Evolutionary conservation across 2,797 vertebrate species (phyloP), one percentile per base, ranked within the genome.

Genomic region (Crenichthys baileyi): DNA sequence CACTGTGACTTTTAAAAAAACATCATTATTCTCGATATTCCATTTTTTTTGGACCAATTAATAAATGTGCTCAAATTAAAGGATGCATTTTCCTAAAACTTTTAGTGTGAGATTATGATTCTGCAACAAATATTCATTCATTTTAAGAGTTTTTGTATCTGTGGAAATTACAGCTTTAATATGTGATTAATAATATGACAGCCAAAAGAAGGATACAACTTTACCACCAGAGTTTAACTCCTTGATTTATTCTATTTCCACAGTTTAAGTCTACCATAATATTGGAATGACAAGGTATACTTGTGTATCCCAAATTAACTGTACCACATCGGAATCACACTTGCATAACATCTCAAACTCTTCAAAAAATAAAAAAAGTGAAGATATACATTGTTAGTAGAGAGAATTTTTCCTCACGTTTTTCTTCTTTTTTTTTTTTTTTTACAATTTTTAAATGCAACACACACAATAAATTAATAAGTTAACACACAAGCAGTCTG

Each of bases 391-490:
- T 94, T 91, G 94, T 96, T 95, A 95, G 95, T 95, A 94, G 83
- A 94, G 92, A 89, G 89, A 90, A 83, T 82, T 82, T 86, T 90
- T 91, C 78, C 79, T 91, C 84, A 75, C 87, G 81, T 83, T 81
- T 80, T 80, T 58, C 31, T 29, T 65, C 0, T 6, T 41, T 63
- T 70, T 90, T 67, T 87, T 85, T 73, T 70, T 72, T 87, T 91
- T 91, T 85, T 86, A 94, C 90, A 93, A 90, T 81, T 79, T 83
- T 76, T 80, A 92, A 94, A 95, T 93, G 90, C 92, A 96, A 93
- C 88, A 95, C 93, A 93, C 92, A 93, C 94, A 98, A 99, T 98
- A 99, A 98, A 98, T 98, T 98, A 98, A 98, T 98, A 98, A 98
- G 96, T 99, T 98, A 98, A 96, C 94, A 96, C 95, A 97, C 96